A percentile compares a stretch with the other conserved stretches of the same genome.
phyloP scores from a whole-genome alignment of 2,888 invertebrate genomes.

The Malacosoma neustria region DNA sequence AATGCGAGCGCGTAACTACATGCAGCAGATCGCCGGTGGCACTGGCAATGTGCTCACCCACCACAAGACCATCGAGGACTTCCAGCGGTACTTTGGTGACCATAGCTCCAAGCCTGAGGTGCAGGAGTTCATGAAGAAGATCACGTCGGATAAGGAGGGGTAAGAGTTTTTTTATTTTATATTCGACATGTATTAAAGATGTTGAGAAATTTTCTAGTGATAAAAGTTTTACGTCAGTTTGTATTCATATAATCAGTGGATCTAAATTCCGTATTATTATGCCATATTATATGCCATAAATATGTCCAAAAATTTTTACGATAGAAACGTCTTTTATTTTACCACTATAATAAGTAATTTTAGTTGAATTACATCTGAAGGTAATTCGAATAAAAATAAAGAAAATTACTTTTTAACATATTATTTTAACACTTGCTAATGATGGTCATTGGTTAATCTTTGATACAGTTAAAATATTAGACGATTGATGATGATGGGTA shows the following conservation, averaged over 20 bases:
- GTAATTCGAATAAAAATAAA: too few species aligned
- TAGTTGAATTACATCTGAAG: too few species aligned
- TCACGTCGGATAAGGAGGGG: constrained; percentile 96
- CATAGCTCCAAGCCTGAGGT: constrained; percentile 86
- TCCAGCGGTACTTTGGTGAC: constrained; percentile 88
- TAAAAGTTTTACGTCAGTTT: constrained; percentile 9
- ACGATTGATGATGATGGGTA: too few species aligned
- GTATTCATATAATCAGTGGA: constrained; percentile 1
- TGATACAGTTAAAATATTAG: too few species aligned
- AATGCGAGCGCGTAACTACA: constrained; percentile 95
- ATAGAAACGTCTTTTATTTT: too few species aligned
- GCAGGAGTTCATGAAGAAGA: constrained; percentile 90
- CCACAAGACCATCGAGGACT: constrained; percentile 89
- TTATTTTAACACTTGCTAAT: too few species aligned
- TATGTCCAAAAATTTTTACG: too few species aligned
- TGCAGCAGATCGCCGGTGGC: constrained; percentile 92
- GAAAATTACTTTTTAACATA: too few species aligned
- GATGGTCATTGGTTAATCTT: too few species aligned
- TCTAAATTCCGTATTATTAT: too few species aligned
- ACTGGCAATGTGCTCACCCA: constrained; percentile 91
- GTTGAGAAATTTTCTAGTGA: neutral
- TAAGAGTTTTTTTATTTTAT: constrained; percentile 54
- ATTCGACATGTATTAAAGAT: neutral
- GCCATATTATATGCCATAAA: too few species aligned
- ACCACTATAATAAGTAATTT: too few species aligned